Conservation (phyloP, 2,888 invertebrate species). For the Auanema sp. region DNA sequence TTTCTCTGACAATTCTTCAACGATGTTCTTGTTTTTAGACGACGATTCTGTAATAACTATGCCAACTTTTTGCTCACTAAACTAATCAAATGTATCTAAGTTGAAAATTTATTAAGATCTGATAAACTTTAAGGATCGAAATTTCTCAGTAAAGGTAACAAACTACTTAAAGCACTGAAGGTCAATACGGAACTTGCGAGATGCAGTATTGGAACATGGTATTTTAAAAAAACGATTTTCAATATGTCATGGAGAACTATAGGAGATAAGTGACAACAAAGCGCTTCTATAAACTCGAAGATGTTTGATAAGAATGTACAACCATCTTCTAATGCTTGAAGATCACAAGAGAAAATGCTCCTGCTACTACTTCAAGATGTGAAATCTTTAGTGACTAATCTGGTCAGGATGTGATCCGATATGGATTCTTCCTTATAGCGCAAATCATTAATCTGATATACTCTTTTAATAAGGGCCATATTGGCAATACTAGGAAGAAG, state of each 20-base stretch:
- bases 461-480: constrained; percentile 53
- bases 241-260: neutral
- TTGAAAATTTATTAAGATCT: neutral
- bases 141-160: neutral
- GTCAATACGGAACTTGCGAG: neutral
- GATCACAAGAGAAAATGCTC: neutral
- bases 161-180: constrained; percentile 2
- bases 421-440: constrained; percentile 48
- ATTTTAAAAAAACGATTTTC: neutral
- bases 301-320: too few species aligned
- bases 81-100: neutral
- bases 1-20: neutral
- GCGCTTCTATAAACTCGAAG: neutral
- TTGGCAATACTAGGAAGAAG: constrained; percentile 49
- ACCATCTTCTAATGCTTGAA: too few species aligned
- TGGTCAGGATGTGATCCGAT: constrained; percentile 54
- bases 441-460: constrained; percentile 56
- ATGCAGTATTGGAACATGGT: neutral
- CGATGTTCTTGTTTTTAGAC: neutral
- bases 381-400: constrained; percentile 58
- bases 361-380: constrained; percentile 26
- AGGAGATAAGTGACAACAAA: neutral
- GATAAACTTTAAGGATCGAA: too few species aligned
- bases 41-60: neutral
- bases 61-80: neutral